Evolutionary conservation across 1,140 invertebrate species (phyloP).

Genomic region (Tachypleus tridentatus): DNA sequence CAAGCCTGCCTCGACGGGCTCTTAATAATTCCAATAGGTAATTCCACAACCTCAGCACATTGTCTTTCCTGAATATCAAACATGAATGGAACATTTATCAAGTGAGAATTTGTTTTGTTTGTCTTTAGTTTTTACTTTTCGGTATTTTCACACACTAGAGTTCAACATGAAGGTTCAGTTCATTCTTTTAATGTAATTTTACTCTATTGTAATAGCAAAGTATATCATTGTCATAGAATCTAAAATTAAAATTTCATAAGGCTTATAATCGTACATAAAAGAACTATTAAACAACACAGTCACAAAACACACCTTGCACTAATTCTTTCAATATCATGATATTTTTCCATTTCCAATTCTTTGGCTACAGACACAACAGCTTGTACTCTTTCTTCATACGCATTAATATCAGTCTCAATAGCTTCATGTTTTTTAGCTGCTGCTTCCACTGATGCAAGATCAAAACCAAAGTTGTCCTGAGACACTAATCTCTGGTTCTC

Average conservation of each 20-base stretch:
- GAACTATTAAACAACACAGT: too few relatives aligned
- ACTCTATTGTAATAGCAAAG: too few relatives aligned
- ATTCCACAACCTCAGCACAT: conserved; percentile 93
- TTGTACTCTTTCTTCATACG: conserved; percentile 97
- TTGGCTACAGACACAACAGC: conserved; percentile 94
- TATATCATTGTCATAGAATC: too few relatives aligned
- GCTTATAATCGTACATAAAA: too few relatives aligned
- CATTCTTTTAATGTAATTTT: too few relatives aligned
- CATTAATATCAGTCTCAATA: conserved; percentile 98
- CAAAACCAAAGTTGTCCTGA: conserved; percentile 95
- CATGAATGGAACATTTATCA: too few relatives aligned
- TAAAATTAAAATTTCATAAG: too few relatives aligned
- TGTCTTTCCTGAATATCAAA: conserved; percentile 61
- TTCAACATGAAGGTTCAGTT: too few relatives aligned
- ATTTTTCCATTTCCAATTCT: conserved; percentile 92
- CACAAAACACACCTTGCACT: conserved; percentile 38
- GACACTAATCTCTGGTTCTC: conserved; percentile 97
- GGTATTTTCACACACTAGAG: too few relatives aligned
- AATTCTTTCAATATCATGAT: conserved; percentile 96
- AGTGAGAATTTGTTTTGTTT: too few relatives aligned
- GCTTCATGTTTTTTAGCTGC: conserved; percentile 99
- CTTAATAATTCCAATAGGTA: conserved; percentile 87
- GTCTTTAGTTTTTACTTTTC: too few relatives aligned
- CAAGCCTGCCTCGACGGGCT: conserved; percentile 80
- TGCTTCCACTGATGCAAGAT: conserved; percentile 93